Evolutionary conservation across 2,888 invertebrate species (phyloP), one percentile per base, ranked within the genome.

Genomic region (Lasioglossum malachurum): DNA sequence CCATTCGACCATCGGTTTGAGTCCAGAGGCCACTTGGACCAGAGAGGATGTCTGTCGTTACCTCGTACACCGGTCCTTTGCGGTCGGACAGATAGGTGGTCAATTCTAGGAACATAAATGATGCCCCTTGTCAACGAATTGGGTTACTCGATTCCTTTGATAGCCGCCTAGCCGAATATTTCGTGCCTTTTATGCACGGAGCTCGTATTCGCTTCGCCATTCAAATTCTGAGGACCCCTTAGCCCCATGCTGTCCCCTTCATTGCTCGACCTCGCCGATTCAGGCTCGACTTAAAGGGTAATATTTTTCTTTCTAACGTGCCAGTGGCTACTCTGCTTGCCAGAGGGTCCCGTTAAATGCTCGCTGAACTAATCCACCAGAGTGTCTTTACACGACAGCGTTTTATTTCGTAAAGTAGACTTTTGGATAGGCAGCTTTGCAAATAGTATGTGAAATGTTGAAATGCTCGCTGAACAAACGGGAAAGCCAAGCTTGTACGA

Each of bases 91-190:
- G 41, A 46, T 41, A n/a, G 53, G 35, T 19, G 44, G 53, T 27
- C 53, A 27, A 73, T 77, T 73, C 38, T n/a, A 64, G 31, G 71
- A n/a, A 57, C 53, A 67, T 83, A 75, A 75, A 75, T 44, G 82
- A 73, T 67, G 64, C 53, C n/a, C 38, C 35, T 57, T 44, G 75
- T 46, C 64, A 23, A 73, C 31, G 83, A 64, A 60, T 78, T 57
- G 31, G 23, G n/a, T 60, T 53, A 57, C 64, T 76, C 64, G 27
- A 35, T 5, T 16, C 44, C 35, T 31, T 2, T 53, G 82, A 38
- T 27, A n/a, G 69, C 14, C 35, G 46, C 35, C 75, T 76, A 27
- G 41, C 64, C 16, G 72, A 82, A 83, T 72, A 82, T 64, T 82
- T 82, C n/a, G n/a, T n/a, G 31, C 23, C 38, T 46, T 41, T 74